Evolutionary conservation across 2,888 invertebrate genomes (phyloP).

Genomic region (Drosophila macrospina): DNA sequence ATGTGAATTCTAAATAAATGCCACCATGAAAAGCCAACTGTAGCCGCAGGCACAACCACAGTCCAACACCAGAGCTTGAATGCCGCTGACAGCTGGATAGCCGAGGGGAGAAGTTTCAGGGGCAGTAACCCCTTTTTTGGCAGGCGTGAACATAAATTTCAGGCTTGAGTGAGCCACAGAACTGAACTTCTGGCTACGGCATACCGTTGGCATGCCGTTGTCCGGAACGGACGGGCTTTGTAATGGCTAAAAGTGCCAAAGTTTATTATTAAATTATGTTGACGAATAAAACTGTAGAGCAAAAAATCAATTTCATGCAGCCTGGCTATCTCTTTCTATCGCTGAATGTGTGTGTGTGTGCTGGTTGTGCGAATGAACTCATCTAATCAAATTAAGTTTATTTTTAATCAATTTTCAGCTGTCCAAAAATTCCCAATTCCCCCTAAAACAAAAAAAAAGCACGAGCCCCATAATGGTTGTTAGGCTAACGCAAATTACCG

Average conservation of each 20-base stretch:
- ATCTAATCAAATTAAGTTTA: conserved; percentile 76
- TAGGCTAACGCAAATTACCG: conserved; percentile 33
- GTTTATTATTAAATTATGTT: conserved; percentile 78
- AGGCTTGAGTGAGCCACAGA: conserved; percentile 62
- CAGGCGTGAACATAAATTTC: conserved; percentile 77
- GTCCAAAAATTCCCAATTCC: conserved; percentile 39
- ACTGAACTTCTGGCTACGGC: conserved; percentile 39
- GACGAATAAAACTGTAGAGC: conserved; percentile 69
- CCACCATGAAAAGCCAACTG: conserved; percentile 44
- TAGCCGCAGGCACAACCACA: conserved; percentile 40
- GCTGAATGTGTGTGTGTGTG: conserved; percentile 27
- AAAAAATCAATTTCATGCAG: conserved; percentile 71
- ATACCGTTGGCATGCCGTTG: conserved; percentile 43
- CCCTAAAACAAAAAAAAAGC: conserved; percentile 6
- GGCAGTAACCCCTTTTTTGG: conserved; percentile 16
- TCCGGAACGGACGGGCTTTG: conserved; percentile 26
- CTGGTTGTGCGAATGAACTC: conserved; percentile 69
- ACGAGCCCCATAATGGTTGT: conserved; percentile 1
- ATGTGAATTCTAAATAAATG: conserved; percentile 57
- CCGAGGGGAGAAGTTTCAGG: neutral
- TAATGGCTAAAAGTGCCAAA: conserved; percentile 75
- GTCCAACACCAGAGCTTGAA: conserved; percentile 36
- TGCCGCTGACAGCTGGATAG: conserved; percentile 64
- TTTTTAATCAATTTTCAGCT: conserved; percentile 52
- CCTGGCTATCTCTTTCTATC: neutral